Evolutionary conservation across 2,888 invertebrate genomes (phyloP).

Genomic region (Eutolmus rufibarbis): DNA sequence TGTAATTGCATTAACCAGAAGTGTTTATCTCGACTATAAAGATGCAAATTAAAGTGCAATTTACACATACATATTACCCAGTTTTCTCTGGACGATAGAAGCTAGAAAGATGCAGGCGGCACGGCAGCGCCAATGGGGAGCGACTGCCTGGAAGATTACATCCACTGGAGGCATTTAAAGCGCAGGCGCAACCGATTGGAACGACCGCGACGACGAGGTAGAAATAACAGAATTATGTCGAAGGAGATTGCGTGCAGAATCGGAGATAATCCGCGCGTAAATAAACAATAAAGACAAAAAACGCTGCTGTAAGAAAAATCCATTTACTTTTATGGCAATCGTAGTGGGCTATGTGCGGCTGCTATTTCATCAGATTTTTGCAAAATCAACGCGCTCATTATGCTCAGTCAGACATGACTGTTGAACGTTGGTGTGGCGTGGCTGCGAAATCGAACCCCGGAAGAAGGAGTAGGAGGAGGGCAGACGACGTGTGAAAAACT

Average conservation of each 20-base stretch:
- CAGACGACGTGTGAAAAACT: slow-evolving; percentile 1
- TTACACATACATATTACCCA: slow-evolving; percentile 24
- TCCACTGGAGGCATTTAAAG: slow-evolving; percentile 24
- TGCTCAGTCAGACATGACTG: neutral
- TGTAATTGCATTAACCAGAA: slow-evolving; percentile 6
- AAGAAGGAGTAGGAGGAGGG: slow-evolving; percentile 20
- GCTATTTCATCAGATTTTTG: neutral
- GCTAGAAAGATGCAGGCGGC: neutral
- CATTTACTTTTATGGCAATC: neutral
- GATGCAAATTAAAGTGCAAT: slow-evolving; percentile 30
- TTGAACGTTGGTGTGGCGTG: neutral
- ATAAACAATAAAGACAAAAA: neutral
- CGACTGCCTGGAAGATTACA: neutral
- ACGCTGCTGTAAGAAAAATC: neutral
- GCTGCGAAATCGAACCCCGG: slow-evolving; percentile 9
- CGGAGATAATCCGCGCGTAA: slow-evolving; percentile 14
- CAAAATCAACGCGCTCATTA: neutral
- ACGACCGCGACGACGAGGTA: neutral
- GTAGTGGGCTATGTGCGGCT: neutral
- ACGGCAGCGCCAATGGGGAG: neutral
- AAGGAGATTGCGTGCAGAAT: slow-evolving; percentile 31
- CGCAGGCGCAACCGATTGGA: slow-evolving; percentile 31
- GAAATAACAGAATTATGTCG: slow-evolving; percentile 27
- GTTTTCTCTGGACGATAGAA: neutral
- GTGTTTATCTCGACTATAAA: slow-evolving; percentile 13